Percentiles rank a stretch among this genome's conserved stretches.
Conservation (phyloP, 2,888 invertebrate species). For the Criorhina ranunculi region DNA sequence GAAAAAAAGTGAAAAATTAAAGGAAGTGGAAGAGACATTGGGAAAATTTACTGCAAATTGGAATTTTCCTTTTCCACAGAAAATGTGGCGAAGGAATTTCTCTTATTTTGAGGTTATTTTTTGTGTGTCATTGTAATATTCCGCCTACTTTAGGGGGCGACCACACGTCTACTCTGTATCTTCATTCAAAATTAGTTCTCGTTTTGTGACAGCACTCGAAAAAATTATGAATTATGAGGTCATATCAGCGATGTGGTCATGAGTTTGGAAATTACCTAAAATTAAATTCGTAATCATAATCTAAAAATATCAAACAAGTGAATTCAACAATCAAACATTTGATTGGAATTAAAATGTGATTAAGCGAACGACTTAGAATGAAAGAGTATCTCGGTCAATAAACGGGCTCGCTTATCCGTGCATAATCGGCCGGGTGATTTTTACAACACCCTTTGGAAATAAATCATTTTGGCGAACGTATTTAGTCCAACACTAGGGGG, state of each 20-base stretch:
- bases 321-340: slow-evolving; percentile 4
- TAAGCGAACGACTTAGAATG: slow-evolving; percentile 8
- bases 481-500: slow-evolving; percentile 2
- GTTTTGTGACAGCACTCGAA: slow-evolving; percentile 21
- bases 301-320: slow-evolving; percentile 1
- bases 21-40: slow-evolving; percentile 64
- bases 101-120: background rate
- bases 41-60: slow-evolving; percentile 74
- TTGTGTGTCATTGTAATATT: background rate
- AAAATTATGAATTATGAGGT: slow-evolving; percentile 24
- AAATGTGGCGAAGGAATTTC: slow-evolving; percentile 19
- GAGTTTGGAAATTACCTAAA: slow-evolving; percentile 9
- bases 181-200: slow-evolving; percentile 30
- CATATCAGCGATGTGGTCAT: slow-evolving; percentile 25
- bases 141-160: slow-evolving; percentile 3
- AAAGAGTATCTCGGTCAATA: slow-evolving; percentile 42
- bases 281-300: slow-evolving; percentile 20
- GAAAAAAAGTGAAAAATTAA: slow-evolving; percentile 11
- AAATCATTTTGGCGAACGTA: slow-evolving; percentile 45
- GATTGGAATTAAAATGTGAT: slow-evolving; percentile 51
- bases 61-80: slow-evolving; percentile 49
- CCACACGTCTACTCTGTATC: slow-evolving; percentile 42
- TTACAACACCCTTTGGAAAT: slow-evolving; percentile 26
- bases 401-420: slow-evolving; percentile 31
- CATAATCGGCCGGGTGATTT: slow-evolving; percentile 62